Base-by-base conservation (phyloP, 2,113 vertebrate species). In the Saccopteryx leptura region DNA sequence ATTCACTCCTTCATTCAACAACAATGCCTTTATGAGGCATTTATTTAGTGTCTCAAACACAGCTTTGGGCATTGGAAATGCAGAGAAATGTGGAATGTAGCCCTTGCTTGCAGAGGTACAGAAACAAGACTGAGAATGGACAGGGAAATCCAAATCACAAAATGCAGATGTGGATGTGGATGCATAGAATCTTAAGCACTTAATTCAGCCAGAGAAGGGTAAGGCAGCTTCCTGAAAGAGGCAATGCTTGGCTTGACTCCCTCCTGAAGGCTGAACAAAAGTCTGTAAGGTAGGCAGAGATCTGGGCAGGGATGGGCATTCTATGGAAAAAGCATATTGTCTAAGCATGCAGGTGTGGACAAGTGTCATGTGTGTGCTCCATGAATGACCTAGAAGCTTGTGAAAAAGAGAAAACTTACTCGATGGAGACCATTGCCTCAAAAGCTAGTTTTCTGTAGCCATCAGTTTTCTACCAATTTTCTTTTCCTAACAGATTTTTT, bases 121-220 rank as follows among this genome's bases (percentile, higher is more conserved):
- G 24, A 84, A 48, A 60, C 0, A 12, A 58, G 28, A 54, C 56
- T 24, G n/a, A 46, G 7, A 31, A 46, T 8, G 52, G 31, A 15
- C 3, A 48, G 61, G 17, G 7, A 31, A 56, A 5, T 8, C 8
- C 65, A 21, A 28, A 48, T 50, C 39, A 39, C 39, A 39, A 39
- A 39, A 39, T 39, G 17, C 23, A 69, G 24, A 63, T 9, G 17
- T 12, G 28, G 10, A 21, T 28, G 7, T 5, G 13, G 13, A 74
- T 61, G 2, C 14, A 18, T 7, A 88, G 15, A 39, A 24, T 4
- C 26, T 0, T 54, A 19, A 52, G 26, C 17, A 5, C 1, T 78
- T 31, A 54, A 63, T 83, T 90, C 58, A 23, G 8, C 33, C 71
- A 33, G 56, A 11, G 19, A 23, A 58, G 21, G 9, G 61, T 13